phyloP scores from a whole-genome alignment of 2,888 invertebrate genomes.

The Diplazon laetatorius region DNA sequence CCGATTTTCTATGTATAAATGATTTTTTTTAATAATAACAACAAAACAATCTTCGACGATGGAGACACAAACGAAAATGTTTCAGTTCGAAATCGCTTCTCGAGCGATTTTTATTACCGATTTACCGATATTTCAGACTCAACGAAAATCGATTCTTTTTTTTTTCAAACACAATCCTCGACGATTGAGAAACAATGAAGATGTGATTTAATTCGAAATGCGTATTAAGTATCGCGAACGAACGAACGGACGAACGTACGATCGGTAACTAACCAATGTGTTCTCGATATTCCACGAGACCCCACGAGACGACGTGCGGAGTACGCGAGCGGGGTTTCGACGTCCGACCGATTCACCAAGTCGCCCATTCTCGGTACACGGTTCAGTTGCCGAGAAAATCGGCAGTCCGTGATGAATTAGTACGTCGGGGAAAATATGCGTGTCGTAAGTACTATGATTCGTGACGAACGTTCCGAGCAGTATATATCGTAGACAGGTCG shows the following conservation, averaged over 20 bases:
- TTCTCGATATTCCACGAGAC: conserved; percentile 74
- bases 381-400: conserved; percentile 81
- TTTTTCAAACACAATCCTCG: no score
- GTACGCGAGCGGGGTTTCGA: conserved; percentile 45
- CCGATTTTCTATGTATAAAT: no score
- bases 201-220: background rate
- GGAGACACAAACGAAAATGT: no score
- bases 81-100: no score
- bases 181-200: no score
- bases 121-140: no score
- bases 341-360: conserved; percentile 54
- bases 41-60: no score
- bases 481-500: conserved; percentile 64
- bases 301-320: conserved; percentile 56
- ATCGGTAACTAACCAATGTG: conserved; percentile 79
- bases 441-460: conserved; percentile 76
- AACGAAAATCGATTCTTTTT: no score
- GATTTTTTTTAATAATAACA: no score
- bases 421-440: conserved; percentile 76
- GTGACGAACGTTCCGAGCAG: conserved; percentile 56
- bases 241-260: conserved; percentile 77
- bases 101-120: no score
- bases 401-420: conserved; percentile 81
- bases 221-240: conserved; percentile 26
- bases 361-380: conserved; percentile 71